Percentiles rank a stretch among this genome's conserved stretches.
These are phyloP conservation scores for Nomada ferruginata DNA, from an alignment of 2,888 invertebrate species.

Conservation along the genomic window DNA sequence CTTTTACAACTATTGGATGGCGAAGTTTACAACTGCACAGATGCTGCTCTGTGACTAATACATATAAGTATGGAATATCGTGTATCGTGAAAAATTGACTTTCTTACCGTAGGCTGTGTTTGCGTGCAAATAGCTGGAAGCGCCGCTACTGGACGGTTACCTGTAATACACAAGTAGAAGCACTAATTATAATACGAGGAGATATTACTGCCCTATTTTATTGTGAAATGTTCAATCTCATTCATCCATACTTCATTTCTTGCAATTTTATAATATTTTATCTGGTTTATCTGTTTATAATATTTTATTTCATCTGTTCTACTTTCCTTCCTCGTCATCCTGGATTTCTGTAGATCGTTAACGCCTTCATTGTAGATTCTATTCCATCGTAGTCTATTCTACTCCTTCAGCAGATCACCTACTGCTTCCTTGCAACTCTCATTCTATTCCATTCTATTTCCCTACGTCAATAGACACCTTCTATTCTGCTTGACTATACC, in stretches of 20 bases:
- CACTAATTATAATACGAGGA: not conserved
- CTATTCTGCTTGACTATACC: not conserved
- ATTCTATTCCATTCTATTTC: not conserved
- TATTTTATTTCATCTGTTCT: too few relatives aligned
- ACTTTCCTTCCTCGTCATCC: not conserved
- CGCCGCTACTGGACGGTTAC: constrained; percentile 61
- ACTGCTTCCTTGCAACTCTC: not conserved
- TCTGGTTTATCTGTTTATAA: too few relatives aligned
- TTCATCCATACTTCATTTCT: too few relatives aligned
- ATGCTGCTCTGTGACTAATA: not conserved
- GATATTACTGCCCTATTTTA: too few relatives aligned
- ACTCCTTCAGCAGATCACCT: not conserved
- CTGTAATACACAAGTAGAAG: constrained; percentile 45
- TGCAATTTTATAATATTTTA: too few relatives aligned
- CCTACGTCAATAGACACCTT: too few relatives aligned
- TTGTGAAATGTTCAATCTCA: too few relatives aligned
- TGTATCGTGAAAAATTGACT: constrained; percentile 25
- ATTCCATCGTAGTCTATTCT: not conserved
- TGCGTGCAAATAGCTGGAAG: constrained; percentile 34
- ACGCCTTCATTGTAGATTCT: not conserved
- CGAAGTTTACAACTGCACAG: constrained; percentile 28
- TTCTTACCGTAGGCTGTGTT: constrained; percentile 62
- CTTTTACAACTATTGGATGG: constrained; percentile 26
- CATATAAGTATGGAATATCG: too few relatives aligned
- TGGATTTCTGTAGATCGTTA: not conserved